Evolutionary conservation across 2,888 invertebrate genomes (phyloP), one percentile per base, ranked within the genome.

Genomic region (Melanostoma scalare): DNA sequence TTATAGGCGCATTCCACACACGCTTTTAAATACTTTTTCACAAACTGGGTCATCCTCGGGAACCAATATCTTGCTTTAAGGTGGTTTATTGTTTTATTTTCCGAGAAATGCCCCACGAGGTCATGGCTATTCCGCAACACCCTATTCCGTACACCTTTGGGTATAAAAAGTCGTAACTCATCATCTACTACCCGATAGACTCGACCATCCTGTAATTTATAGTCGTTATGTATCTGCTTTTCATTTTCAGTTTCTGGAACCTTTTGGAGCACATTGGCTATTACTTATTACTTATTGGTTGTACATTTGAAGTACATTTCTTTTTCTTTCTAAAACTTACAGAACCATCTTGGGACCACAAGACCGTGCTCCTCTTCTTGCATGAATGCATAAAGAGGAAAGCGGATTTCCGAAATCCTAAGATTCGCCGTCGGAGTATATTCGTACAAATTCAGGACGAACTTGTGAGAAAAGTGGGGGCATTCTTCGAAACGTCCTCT

Each of bases 11-110:
- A 68, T 68, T 79, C 73, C 1, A 68, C 55, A 20, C 73, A 73
- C 4, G 67, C 44, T 31, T 40, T 46, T 2, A 74, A 4, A n/a
- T 61, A 73, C 3, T 68, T 79, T 9, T 48, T 68, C 31, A 73
- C 63, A n/a, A 73, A 67, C n/a, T 74, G 68, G 1, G 60, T 73
- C 67, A 78, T 65, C 6, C 60, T 67, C 38, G 79, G 73, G 38
- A 79, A 79, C 61, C 79, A 79, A 4, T 67, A 79, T 50, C 73
- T 72, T 6, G 20, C 31, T 42, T 30, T 53, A 2, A 79, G 20
- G 40, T 74, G 61, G 5, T 63, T 56, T 1, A 48, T 6, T 0
- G 74, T 80, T 38, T 80, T 80, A 1, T 63, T 69, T 40, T 74
- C 63, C 1, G 73, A 63, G 20, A 69, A 74, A 20, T 74, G 53